Evolutionary conservation across 2,113 vertebrate genomes (phyloP), one percentile per base, ranked within the genome.

Genomic region (Planiliza haematocheilus): DNA sequence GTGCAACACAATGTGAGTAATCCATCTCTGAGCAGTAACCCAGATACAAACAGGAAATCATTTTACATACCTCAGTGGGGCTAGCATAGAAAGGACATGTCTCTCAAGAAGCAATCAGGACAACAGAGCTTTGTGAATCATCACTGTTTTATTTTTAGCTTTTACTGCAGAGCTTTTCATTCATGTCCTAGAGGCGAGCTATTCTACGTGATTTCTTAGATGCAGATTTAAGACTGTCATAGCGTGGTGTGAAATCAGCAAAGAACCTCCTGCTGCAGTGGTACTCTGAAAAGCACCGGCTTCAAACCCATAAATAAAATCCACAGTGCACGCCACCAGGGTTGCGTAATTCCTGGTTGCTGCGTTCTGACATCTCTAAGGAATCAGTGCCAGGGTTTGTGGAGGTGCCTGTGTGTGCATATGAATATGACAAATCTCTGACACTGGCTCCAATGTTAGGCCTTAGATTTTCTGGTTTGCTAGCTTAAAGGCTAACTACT

Each of bases 41-140:
- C n/a, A n/a, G 20, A 51, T 41, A 61, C 10, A 71, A 80, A 58
- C 60, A 62, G 57, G 57, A 72, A 83, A 30, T 78, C 1, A 51
- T 61, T 70, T 67, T 55, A 66, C 13, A 4, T 73, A 52, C 63
- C 55, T 78, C 73, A 46, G 60, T 13, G 7, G 36, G 48, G 42
- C 24, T 43, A 18, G 58, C 53, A 18, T 2, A 7, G 48, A 62
- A 50, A 46, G 17, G 36, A n/a, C 18, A 36, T 69, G 46, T 48
- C 24, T 42, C 49, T 10, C 24, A 38, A 18, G 21, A 71, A 60
- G 64, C 14, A 73, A 74, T 79, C 51, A 38, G 39, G 37, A 56
- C 41, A 60, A 45, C 58, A 38, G 17, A 50, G 50, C 13, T 63
- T 72, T 50, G 36, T 41, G 34, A 78, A 60, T 13, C 30, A 37